Conservation (phyloP, 1,140 invertebrate species). For the Cheumatopsyche charites region DNA sequence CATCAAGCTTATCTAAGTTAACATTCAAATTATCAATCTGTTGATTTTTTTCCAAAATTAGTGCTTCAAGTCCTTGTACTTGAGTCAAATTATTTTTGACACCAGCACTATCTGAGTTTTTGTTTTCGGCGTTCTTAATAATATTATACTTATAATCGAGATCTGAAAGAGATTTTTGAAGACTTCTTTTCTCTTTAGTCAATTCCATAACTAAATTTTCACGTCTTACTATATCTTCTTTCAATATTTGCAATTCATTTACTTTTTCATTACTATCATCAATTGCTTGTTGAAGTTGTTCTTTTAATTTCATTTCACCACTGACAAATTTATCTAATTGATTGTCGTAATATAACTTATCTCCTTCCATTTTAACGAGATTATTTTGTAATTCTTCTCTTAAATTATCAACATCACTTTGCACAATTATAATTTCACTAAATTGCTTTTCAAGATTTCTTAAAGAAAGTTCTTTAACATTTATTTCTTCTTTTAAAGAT, state of each 20-base stretch:
- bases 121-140: constrained; percentile 54
- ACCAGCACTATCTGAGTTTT: constrained; percentile 15
- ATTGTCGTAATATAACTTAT: constrained; percentile 65
- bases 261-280: constrained; percentile 61
- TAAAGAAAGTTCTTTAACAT: constrained; percentile 60
- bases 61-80: constrained; percentile 56
- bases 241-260: constrained; percentile 64
- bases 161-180: constrained; percentile 59
- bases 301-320: constrained; percentile 63
- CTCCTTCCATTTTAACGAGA: constrained; percentile 61
- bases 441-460: constrained; percentile 62
- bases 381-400: constrained; percentile 62
- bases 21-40: constrained; percentile 61
- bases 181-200: constrained; percentile 62
- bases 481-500: constrained; percentile 60
- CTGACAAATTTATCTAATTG: constrained; percentile 62
- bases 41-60: constrained; percentile 60
- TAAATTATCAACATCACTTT: constrained; percentile 64
- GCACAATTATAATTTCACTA: constrained; percentile 61
- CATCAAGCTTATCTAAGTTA: constrained; percentile 58
- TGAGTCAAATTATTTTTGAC: constrained; percentile 52
- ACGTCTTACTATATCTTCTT: constrained; percentile 64
- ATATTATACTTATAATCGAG: constrained; percentile 56
- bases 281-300: constrained; percentile 64
- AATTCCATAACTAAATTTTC: constrained; percentile 67